These are phyloP conservation scores for Autographa pulchrina DNA, from an alignment of 2,888 invertebrate genomes.

Conservation along the genomic window DNA sequence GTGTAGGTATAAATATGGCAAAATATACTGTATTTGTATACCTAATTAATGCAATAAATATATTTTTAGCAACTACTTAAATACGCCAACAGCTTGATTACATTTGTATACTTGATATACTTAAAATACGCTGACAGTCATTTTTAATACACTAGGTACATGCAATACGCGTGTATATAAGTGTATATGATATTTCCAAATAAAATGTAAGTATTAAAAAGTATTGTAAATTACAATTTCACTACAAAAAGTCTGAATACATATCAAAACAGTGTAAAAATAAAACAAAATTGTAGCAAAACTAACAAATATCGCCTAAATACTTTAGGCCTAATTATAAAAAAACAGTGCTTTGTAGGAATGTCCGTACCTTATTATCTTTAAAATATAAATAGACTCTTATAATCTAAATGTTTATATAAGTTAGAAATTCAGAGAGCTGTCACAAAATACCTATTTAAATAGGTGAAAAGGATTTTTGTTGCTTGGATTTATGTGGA, in stretches of 20 bases:
- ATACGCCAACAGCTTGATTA: neutral
- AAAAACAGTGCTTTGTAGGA: conserved; percentile 54
- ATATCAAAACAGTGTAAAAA: conserved; percentile 51
- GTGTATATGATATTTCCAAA: conserved; percentile 20
- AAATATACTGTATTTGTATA: neutral
- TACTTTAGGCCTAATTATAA: conserved; percentile 30
- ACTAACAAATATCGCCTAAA: conserved; percentile 48
- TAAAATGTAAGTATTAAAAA: conserved; percentile 23
- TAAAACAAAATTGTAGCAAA: conserved; percentile 48
- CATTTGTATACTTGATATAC: neutral
- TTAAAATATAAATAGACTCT: conserved; percentile 38
- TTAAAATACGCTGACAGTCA: conserved; percentile 46
- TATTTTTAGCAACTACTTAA: neutral
- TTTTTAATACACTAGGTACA: neutral
- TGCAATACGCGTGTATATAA: neutral
- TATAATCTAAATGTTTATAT: conserved; percentile 40
- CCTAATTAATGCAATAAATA: conserved; percentile 2
- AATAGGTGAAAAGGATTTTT: conserved; percentile 14
- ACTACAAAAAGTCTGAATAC: conserved; percentile 47
- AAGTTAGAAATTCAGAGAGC: conserved; percentile 56
- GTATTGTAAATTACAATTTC: conserved; percentile 28
- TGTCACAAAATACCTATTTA: conserved; percentile 27
- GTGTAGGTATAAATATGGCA: conserved; percentile 3
- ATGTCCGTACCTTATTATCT: conserved; percentile 48
- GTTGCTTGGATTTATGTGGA: conserved; percentile 17